Conservation (phyloP, 2,888 invertebrate species). For the Abrostola tripartita region DNA sequence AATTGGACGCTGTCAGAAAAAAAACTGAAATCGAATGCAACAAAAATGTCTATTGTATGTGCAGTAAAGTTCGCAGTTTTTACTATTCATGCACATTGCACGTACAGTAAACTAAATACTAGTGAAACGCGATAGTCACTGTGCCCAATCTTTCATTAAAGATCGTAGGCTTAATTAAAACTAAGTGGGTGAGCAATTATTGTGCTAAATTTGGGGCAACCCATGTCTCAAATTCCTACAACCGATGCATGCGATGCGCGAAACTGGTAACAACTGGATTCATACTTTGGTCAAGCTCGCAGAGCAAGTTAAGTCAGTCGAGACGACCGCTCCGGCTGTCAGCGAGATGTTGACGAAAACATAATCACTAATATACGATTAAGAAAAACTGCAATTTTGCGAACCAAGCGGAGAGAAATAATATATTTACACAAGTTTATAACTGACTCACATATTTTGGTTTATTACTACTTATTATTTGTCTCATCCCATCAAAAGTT, state of each 20-base stretch:
- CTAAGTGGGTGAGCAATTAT: constrained; percentile 65
- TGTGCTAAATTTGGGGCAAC: constrained; percentile 58
- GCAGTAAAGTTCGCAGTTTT: not conserved
- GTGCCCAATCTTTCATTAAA: constrained; percentile 54
- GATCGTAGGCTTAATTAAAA: constrained; percentile 66
- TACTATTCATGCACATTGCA: constrained; percentile 19
- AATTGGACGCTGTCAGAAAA: too few relatives aligned
- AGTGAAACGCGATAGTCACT: constrained; percentile 42
- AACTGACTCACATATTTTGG: too few relatives aligned
- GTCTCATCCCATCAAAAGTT: constrained; percentile 12
- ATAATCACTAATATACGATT: constrained; percentile 1
- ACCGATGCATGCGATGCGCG: constrained; percentile 34
- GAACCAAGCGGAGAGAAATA: too few relatives aligned
- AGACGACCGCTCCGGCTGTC: not conserved
- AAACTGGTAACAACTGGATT: constrained; percentile 67
- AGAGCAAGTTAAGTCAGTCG: constrained; percentile 48
- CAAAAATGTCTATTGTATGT: not conserved
- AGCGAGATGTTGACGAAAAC: not conserved
- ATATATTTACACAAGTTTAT: too few relatives aligned
- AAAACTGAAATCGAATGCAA: not conserved
- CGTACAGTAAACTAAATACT: constrained; percentile 29
- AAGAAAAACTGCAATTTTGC: too few relatives aligned
- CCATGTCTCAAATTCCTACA: constrained; percentile 58
- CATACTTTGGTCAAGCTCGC: constrained; percentile 59
- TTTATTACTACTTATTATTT: too few relatives aligned